Percentiles rank a stretch among this genome's conserved stretches.
phyloP scores from a whole-genome alignment of 2,113 vertebrate species.

The Cinclus mexicanus region DNA sequence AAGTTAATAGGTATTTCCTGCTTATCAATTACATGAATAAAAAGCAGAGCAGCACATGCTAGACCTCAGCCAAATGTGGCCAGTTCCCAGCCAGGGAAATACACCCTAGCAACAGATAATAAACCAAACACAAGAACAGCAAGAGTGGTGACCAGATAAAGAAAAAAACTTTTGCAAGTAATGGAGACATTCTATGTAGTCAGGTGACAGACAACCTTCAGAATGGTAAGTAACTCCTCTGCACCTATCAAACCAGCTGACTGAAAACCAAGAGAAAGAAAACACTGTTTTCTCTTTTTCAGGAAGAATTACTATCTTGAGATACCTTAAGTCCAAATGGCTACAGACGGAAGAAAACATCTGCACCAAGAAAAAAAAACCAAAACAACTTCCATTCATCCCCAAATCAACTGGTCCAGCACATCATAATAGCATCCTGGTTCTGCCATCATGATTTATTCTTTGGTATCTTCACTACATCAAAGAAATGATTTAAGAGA shows the following conservation, averaged over 20 bases:
- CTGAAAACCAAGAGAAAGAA: not conserved
- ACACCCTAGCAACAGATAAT: conserved; percentile 33
- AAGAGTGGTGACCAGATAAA: not conserved
- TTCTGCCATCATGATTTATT: not conserved
- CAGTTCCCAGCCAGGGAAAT: conserved; percentile 29
- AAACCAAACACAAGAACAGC: conserved; percentile 3
- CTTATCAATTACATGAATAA: conserved; percentile 27
- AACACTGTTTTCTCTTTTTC: not conserved
- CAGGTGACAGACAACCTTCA: not conserved
- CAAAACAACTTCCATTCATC: not conserved
- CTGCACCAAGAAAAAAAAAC: not conserved
- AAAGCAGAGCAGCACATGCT: conserved; percentile 42
- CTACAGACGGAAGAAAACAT: conserved; percentile 12
- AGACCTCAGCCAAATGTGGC: conserved; percentile 30
- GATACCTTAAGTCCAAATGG: not conserved
- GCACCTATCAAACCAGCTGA: not conserved
- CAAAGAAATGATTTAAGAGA: not conserved
- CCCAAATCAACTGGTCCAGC: not conserved
- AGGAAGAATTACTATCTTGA: not conserved
- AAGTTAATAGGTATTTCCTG: conserved; percentile 65
- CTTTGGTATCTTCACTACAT: not conserved
- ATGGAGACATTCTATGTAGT: not conserved
- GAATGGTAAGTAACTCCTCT: not conserved
- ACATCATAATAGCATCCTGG: not conserved
- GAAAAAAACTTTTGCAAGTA: not conserved